Conservation (phyloP, 1,140 invertebrate genomes). For the Drosophila jambulina region DNA sequence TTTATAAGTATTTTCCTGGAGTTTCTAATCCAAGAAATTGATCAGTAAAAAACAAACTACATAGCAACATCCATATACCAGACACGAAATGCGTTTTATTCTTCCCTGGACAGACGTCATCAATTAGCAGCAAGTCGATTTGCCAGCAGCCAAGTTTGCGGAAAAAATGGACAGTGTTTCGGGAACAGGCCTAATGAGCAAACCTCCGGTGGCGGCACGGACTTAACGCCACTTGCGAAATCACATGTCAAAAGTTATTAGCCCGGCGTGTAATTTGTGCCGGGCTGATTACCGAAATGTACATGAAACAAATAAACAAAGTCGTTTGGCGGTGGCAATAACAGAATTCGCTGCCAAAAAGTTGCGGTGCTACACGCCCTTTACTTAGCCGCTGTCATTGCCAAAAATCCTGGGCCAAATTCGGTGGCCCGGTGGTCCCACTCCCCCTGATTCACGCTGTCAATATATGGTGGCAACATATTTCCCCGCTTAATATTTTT, state of each 20-base stretch:
- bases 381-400: constrained; percentile 66
- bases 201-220: constrained; percentile 32
- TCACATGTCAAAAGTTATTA: constrained; percentile 82
- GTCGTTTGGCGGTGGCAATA: constrained; percentile 70
- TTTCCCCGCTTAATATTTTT: constrained; percentile 69
- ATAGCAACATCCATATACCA: constrained; percentile 3
- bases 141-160: constrained; percentile 63
- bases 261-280: constrained; percentile 70
- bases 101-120: constrained; percentile 45
- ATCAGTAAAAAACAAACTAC: not conserved
- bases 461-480: constrained; percentile 73
- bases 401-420: constrained; percentile 64
- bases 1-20: not conserved
- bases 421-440: not conserved
- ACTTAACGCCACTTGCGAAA: constrained; percentile 64
- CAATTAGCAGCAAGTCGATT: constrained; percentile 68
- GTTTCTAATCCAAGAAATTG: not conserved
- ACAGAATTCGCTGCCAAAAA: constrained; percentile 69
- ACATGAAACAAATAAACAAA: constrained; percentile 77
- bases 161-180: constrained; percentile 66
- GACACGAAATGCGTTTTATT: constrained; percentile 8
- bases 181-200: constrained; percentile 64
- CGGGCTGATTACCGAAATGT: constrained; percentile 75
- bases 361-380: constrained; percentile 20
- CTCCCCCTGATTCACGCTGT: constrained; percentile 47